Base-by-base conservation (phyloP, 2,113 vertebrate species). In the Nansenia antarctica region DNA sequence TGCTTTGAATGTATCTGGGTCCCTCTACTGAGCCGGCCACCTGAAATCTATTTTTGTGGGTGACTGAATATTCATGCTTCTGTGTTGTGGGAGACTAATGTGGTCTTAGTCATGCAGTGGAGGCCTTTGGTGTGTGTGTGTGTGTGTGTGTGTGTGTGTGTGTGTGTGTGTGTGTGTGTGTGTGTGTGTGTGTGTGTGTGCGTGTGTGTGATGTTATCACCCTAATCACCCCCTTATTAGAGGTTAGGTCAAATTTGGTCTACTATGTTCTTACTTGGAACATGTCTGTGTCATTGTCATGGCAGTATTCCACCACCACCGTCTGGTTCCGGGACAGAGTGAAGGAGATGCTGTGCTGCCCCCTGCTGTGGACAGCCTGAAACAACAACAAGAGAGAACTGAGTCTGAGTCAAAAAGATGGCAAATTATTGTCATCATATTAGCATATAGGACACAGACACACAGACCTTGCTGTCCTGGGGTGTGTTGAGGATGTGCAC, bases 341-440 rank as follows among this genome's bases (percentile, higher is more conserved):
- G 83, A 95, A 99, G 12, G 96, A 99, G 85, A 99, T 95, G 65
- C 98, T 99, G 91, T 99, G 98, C 78, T 98, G 96, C 81, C 96
- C 94, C 90, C 94, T 99, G 85, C 94, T 96, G 93, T 95, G 95
- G 82, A 99, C 91, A 0, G 94, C 96, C 98, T 99, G 90, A 49
- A 88, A 88, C 67, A 58, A 77, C 77, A 86, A 73, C 39, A 69
- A n/a, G n/a, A n/a, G n/a, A n/a, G n/a, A n/a, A n/a, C n/a, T n/a
- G n/a, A n/a, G n/a, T n/a, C n/a, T n/a, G n/a, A n/a, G n/a, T n/a
- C n/a, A n/a, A n/a, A n/a, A n/a, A n/a, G n/a, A n/a, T n/a, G 39
- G 39, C 12, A 42, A 18, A 42, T 18, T 9, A 24, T 22, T 8
- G 20, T 24, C 26, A 15, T 30, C 29, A 49, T 18, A 32, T 29